Percentiles rank a stretch among this genome's conserved stretches.
These are phyloP conservation scores for Eupithecia pulchellata DNA, from an alignment of 2,888 invertebrate species.

Conservation along the genomic window DNA sequence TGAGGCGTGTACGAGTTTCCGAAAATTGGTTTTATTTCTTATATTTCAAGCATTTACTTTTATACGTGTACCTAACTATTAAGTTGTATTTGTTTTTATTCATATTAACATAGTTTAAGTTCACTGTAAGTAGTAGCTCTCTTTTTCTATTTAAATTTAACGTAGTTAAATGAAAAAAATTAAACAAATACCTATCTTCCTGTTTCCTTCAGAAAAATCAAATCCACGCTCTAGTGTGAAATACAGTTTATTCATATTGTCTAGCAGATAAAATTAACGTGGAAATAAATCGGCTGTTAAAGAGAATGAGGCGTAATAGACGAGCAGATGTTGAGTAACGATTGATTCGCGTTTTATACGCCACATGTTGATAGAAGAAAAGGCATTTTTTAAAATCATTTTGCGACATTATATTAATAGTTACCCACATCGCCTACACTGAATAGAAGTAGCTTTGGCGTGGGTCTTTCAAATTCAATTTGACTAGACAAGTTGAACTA, in stretches of 20 bases:
- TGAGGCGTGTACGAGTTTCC: not conserved
- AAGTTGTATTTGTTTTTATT: too few relatives aligned
- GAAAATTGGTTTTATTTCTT: too few relatives aligned
- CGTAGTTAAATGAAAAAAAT: too few relatives aligned
- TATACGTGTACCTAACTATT: too few relatives aligned
- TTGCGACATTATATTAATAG: not conserved
- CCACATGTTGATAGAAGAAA: conserved; percentile 2
- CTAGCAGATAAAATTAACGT: conserved; percentile 28
- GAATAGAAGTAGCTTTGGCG: not conserved
- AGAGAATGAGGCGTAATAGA: conserved; percentile 25
- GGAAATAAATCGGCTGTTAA: conserved; percentile 30
- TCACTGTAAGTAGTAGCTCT: too few relatives aligned
- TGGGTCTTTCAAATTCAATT: not conserved
- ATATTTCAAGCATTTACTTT: not conserved
- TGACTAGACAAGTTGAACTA: too few relatives aligned
- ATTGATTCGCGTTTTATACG: conserved; percentile 16
- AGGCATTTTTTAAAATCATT: too few relatives aligned
- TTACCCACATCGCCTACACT: not conserved
- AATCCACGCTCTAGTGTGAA: not conserved
- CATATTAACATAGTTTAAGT: too few relatives aligned
- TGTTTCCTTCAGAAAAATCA: not conserved
- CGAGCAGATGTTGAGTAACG: conserved; percentile 23
- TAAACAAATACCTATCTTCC: not conserved
- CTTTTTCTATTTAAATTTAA: too few relatives aligned
- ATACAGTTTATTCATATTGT: conserved; percentile 12